Evolutionary conservation across 2,113 vertebrate genomes (phyloP), one percentile per base, ranked within the genome.

Genomic region (Myxocyprinus asiaticus): DNA sequence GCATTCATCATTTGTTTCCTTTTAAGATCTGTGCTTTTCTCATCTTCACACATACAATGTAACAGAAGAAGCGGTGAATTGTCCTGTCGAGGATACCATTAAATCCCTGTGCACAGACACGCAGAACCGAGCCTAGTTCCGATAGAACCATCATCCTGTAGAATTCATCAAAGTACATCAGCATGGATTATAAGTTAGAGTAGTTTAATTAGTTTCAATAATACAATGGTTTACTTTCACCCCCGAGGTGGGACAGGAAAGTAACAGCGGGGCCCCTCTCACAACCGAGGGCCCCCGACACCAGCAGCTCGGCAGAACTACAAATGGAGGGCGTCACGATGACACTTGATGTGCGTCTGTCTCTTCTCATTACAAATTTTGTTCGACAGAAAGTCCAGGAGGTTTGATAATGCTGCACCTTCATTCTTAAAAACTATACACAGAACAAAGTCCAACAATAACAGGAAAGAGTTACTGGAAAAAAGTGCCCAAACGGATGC

Each of bases 401-500:
- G 51, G 80, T 22, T 63, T 45, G 14, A 7, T 72, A 78, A 59
- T 79, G 58, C 59, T 83, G 79, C 71, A 74, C 17, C 44, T 77
- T 69, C 66, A 56, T 78, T 77, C 81, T 78, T 68, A 83, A 88
- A 82, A 45, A 78, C 71, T 81, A 85, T 79, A 84, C 83, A 83
- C 62, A 76, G 67, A 82, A 79, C 48, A 86, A 84, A 85, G 85
- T 81, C 71, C 82, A 77, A 55, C 81, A 84, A 83, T 76, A 88
- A 83, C 59, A 68, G 59, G 56, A 80, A 85, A 81, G 80, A 53
- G 69, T 79, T 56, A 15, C 59, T 58, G 72, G 63, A 74, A 74
- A 63, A 51, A 15, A 74, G 7, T 56, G 72, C 72, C 71, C 59
- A 50, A 74, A 63, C 59, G 44, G 17, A 74, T 74, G 7, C 6